Conservation (phyloP, 2,888 invertebrate species). For the Hydraecia micacea region DNA sequence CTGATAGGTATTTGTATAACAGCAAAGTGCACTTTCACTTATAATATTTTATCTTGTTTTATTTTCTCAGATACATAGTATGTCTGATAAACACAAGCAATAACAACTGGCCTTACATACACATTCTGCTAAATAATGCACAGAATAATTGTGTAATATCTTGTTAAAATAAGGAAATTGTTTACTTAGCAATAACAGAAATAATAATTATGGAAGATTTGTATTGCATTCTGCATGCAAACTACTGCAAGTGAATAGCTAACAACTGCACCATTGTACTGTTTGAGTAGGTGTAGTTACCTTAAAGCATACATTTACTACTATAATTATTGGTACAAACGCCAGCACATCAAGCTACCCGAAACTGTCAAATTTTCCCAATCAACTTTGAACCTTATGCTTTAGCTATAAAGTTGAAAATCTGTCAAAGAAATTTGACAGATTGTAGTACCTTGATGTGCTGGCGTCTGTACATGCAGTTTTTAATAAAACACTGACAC, state of each 20-base stretch:
- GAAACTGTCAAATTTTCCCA: too few relatives aligned
- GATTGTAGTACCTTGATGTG: too few relatives aligned
- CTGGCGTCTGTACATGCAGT: too few relatives aligned
- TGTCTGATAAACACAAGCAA: conserved; percentile 14
- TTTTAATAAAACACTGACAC: neutral
- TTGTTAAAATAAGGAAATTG: neutral
- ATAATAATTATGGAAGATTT: neutral
- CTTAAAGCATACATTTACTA: neutral
- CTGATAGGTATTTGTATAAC: neutral
- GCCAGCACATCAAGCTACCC: too few relatives aligned
- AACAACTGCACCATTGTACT: neutral
- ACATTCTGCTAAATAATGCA: conserved; percentile 4
- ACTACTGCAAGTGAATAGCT: neutral
- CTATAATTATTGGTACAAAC: neutral
- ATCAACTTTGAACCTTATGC: too few relatives aligned
- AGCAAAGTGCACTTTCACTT: conserved; percentile 32
- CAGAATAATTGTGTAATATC: conserved; percentile 5
- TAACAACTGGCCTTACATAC: conserved; percentile 1
- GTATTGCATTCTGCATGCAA: conserved; percentile 2
- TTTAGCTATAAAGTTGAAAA: too few relatives aligned
- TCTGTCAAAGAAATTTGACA: too few relatives aligned
- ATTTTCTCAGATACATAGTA: conserved; percentile 15
- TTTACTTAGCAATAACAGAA: neutral
- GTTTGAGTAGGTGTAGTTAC: too few relatives aligned
- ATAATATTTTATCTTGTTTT: neutral